Conservation (phyloP, 2,888 invertebrate species). For the Caenorhabditis zanzibari region DNA sequence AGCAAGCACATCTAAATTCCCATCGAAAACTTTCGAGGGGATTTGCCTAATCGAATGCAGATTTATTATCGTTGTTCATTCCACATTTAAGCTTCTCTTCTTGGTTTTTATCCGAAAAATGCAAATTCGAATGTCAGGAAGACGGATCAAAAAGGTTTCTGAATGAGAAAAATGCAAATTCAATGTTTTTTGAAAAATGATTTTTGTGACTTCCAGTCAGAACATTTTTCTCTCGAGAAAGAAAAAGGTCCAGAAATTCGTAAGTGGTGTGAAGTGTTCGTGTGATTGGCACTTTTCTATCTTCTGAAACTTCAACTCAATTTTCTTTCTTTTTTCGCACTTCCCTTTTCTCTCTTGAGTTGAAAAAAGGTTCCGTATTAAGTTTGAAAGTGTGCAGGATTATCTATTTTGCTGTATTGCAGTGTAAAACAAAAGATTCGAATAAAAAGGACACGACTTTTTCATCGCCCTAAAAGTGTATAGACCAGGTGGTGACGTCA, state of each 20-base stretch:
- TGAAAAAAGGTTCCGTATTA: slow-evolving; percentile 26
- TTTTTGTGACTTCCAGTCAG: slow-evolving; percentile 19
- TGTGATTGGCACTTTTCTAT: slow-evolving; percentile 28
- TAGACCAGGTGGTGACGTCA: slow-evolving; percentile 27
- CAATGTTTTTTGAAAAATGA: neutral
- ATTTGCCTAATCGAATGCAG: slow-evolving; percentile 62
- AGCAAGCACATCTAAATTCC: slow-evolving; percentile 6
- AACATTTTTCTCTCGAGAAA: neutral
- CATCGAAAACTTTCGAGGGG: slow-evolving; percentile 32
- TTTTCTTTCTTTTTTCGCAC: slow-evolving; percentile 17
- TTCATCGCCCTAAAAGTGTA: slow-evolving; percentile 33
- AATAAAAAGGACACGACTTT: slow-evolving; percentile 13
- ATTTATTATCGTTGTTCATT: slow-evolving; percentile 51
- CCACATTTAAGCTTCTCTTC: slow-evolving; percentile 25
- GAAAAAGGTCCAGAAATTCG: neutral
- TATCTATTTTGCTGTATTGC: slow-evolving; percentile 28
- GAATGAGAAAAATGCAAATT: slow-evolving; percentile 16
- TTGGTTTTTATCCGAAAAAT: slow-evolving; percentile 9
- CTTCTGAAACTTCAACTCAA: slow-evolving; percentile 5
- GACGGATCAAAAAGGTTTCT: slow-evolving; percentile 35
- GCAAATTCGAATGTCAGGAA: slow-evolving; percentile 21
- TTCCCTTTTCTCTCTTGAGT: neutral
- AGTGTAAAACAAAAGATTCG: slow-evolving; percentile 20
- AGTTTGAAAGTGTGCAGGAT: slow-evolving; percentile 36
- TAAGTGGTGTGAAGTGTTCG: slow-evolving; percentile 27